These are phyloP conservation scores for Lochmaea capreae DNA, from an alignment of 2,888 invertebrate genomes.

Conservation along the genomic window DNA sequence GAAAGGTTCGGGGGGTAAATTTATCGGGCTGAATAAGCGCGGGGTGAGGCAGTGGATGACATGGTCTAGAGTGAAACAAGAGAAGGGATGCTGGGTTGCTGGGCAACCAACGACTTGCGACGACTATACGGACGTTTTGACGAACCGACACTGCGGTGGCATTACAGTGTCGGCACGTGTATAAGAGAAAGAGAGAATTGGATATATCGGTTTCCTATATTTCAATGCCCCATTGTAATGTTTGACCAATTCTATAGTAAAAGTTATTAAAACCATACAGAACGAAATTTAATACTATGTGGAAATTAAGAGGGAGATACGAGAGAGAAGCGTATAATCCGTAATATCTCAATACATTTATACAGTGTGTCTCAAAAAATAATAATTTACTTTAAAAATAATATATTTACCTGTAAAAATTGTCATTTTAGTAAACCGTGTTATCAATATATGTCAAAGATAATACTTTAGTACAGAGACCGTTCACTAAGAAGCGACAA, in stretches of 20 bases:
- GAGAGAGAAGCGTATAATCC: no score
- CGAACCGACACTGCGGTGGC: constrained; percentile 44
- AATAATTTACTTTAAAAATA: no score
- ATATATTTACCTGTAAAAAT: no score
- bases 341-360: no score
- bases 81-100: constrained; percentile 65
- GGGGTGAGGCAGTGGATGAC: constrained; percentile 48
- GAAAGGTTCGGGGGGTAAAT: constrained; percentile 47
- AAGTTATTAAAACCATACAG: neutral
- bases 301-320: neutral
- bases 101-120: constrained; percentile 56
- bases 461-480: no score
- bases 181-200: neutral
- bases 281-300: neutral
- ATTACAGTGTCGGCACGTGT: constrained; percentile 38
- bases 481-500: no score
- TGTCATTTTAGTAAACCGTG: no score
- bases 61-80: constrained; percentile 25
- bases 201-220: neutral
- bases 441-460: no score
- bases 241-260: neutral
- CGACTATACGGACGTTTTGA: constrained; percentile 58
- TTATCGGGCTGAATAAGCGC: constrained; percentile 21
- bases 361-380: no score
- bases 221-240: neutral